A percentile compares a stretch with the other conserved stretches of the same genome.
Conservation (phyloP, 2,888 invertebrate genomes). For the Zhuqinia jingwanae region DNA sequence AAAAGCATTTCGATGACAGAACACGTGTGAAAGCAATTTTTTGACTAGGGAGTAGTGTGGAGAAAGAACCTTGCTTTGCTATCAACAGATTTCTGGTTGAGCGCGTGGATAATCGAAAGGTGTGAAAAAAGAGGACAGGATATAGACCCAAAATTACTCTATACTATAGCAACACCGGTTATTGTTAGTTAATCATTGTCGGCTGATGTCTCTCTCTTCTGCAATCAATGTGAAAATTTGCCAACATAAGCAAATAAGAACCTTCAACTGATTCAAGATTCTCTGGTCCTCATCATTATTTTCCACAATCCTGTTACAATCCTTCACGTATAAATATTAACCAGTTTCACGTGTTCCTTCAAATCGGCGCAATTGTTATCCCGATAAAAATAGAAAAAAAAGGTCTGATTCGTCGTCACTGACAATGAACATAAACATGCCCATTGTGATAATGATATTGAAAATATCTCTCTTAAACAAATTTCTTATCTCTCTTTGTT, state of each 20-base stretch:
- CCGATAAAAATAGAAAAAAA: neutral
- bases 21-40: constrained; percentile 41
- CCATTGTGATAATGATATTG: neutral
- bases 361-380: no score
- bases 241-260: constrained; percentile 67
- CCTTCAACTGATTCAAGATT: constrained; percentile 58
- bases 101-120: constrained; percentile 11
- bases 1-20: constrained; percentile 63
- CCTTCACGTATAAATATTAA: constrained; percentile 1
- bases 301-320: neutral
- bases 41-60: neutral
- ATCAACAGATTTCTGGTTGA: constrained; percentile 5
- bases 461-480: neutral
- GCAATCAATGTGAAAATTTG: constrained; percentile 51
- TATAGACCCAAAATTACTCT: no score
- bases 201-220: constrained; percentile 50
- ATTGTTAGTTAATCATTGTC: constrained; percentile 55
- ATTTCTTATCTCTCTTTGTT: neutral
- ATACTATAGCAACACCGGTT: no score
- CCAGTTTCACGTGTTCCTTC: neutral
- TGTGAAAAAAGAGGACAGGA: constrained; percentile 44
- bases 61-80: neutral
- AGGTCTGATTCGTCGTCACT: neutral
- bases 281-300: neutral
- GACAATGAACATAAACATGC: constrained; percentile 21